Evolutionary conservation across 1,140 invertebrate genomes (phyloP), one percentile per base, ranked within the genome.

Genomic region (Sycobia sp.): DNA sequence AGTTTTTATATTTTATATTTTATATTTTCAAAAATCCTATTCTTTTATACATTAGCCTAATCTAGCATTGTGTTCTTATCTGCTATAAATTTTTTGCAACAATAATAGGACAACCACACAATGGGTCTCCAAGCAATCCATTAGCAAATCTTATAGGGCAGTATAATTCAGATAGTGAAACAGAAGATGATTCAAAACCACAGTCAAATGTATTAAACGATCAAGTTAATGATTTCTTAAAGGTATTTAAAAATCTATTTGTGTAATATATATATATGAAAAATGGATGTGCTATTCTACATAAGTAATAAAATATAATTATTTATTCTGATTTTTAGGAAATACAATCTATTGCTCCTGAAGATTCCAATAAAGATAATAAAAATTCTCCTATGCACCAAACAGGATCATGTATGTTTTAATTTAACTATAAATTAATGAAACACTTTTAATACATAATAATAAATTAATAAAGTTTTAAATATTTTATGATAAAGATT

Each of bases 141-240:
- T 58, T 84, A 29, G 72, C 72, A 34, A 78, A 80, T 67, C 68
- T 83, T 58, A 66, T 82, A 20, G 81, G 80, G 13, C 79, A 83
- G 23, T 82, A 83, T 38, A 80, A 82, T 67, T 81, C 78, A 0
- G 81, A 83, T 20, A 81, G 79, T 53, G 80, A 82, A 51, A 66
- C 58, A 1, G 79, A 81, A 34, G 77, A 79, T 29, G 79, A 79
- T 16, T 51, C 70, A 4, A 71, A 70, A 36, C 62, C 68, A 13
- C 65, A 72, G 36, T 34, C 64, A 8, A 72, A 73, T 44, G 68
- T 77, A 32, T 69, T 83, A 18, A 76, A 82, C 41, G 76, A 81
- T 20, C 76, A 83, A 75, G 82, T 84, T 14, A 77, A 83, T 43
- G 79, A 83, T 69, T 84, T 84, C 63, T 57, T 83, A 0, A 83